These are phyloP conservation scores for Conomelus anceps DNA, from an alignment of 2,888 invertebrate genomes.

Conservation along the genomic window DNA sequence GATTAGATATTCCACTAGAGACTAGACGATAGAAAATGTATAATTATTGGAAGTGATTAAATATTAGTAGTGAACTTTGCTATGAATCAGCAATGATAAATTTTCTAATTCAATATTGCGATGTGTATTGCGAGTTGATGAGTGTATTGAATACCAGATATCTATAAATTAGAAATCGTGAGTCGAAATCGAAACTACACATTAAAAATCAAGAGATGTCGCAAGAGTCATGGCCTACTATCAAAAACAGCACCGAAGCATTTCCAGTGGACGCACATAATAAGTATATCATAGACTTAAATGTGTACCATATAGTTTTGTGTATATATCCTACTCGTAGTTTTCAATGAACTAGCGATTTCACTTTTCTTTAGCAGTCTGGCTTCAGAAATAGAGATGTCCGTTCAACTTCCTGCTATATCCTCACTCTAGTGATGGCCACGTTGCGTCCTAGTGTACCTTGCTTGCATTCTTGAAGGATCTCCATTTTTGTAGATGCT, in stretches of 20 bases:
- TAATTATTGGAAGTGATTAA: no score
- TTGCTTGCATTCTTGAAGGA: no score
- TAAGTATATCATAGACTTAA: no score
- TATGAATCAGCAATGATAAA: background rate
- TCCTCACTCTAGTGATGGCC: no score
- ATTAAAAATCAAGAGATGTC: background rate
- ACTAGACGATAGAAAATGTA: no score
- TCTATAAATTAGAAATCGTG: background rate
- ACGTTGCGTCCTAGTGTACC: no score
- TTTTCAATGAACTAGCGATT: background rate
- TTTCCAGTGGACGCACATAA: background rate
- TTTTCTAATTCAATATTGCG: background rate
- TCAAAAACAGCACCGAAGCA: background rate
- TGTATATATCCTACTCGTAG: background rate
- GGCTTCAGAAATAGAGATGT: background rate
- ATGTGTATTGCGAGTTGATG: background rate
- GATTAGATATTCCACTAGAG: no score
- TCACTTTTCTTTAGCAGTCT: background rate
- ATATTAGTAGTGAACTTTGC: no score
- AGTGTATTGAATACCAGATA: background rate
- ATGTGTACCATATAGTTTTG: no score
- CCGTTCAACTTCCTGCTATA: background rate
- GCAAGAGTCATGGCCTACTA: background rate
- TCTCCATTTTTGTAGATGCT: no score
- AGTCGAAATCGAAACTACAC: background rate